Conservation (phyloP, 2,888 invertebrate species). For the Allacma fusca region DNA sequence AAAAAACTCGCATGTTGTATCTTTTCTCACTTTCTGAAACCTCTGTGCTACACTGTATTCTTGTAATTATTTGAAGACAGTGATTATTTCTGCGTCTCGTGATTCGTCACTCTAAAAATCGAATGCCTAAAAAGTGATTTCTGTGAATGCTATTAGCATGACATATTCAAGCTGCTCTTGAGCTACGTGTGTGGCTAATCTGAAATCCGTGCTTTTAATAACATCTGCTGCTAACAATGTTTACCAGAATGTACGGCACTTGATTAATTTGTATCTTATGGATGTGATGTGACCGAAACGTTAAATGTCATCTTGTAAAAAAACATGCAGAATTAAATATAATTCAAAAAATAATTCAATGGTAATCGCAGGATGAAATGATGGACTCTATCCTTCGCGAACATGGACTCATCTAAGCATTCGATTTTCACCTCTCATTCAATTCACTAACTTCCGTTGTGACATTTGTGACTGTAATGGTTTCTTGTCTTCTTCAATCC, state of each 20-base stretch:
- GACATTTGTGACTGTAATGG: too few species aligned
- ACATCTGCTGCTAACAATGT: too few species aligned
- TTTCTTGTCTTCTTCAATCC: neutral
- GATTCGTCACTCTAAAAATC: neutral
- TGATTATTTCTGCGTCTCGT: neutral
- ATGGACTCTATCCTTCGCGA: conserved; percentile 65
- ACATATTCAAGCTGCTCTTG: neutral
- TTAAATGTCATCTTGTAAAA: too few species aligned
- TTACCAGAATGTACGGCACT: too few species aligned
- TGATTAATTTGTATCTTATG: too few species aligned
- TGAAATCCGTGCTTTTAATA: neutral
- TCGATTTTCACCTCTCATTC: conserved; percentile 1
- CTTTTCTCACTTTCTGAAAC: neutral
- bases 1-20: neutral
- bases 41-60: neutral
- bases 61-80: neutral
- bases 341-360: neutral
- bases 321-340: too few species aligned
- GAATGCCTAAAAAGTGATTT: neutral
- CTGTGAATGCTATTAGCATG: neutral
- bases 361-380: conserved; percentile 64
- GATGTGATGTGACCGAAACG: too few species aligned
- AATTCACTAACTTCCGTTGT: neutral
- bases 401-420: conserved; percentile 64
- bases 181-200: neutral